Base-by-base conservation (phyloP, 2,888 invertebrate species). In the Eulithis prunata region DNA sequence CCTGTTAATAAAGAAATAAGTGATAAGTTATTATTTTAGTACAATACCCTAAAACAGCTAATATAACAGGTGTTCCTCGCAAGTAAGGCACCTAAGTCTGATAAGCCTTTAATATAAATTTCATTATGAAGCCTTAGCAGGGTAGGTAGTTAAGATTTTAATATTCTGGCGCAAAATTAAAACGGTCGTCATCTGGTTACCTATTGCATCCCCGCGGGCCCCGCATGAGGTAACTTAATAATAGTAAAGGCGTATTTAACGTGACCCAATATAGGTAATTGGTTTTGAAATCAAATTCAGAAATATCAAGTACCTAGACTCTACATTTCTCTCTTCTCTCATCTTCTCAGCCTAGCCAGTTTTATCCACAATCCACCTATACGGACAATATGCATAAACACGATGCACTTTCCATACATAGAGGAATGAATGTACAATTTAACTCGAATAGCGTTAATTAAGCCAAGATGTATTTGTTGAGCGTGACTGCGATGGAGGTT, bases 141-240 rank as follows among this genome's bases (percentile, higher is more conserved):
- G 68, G 68, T 68, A 68, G 64, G 68, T 68, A 68, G 60, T 68
- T 61, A 63, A 60, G 54, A 53, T 68, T 68, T 68, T 68, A 68
- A 68, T 68, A 64, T 61, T 68, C 68, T 46, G 46, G 61, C 61
- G 46, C 68, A 61, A 68, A 61, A 68, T 68, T 68, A 68, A 68
- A 64, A 57, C 64, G 51, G 61, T 61, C 68, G 68, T 64, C 67
- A 68, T 68, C 68, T 68, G 68, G 63, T 57, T 64, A 54, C 57
- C 60, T 57, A 56, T 21, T 21, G 49, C 49, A 49, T 49, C 21
- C 49, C 49, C 10, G 21, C 21, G 49, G 49, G 28, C 57, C 45
- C 57, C 36, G 41, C 2, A 41, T 11, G 41, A 53, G 38, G 51
- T 57, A 54, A 61, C 62, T 41, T 41, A 41, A 57, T 66, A 64